Conservation (phyloP, 1,140 invertebrate species). For the Lucilia sericata region DNA sequence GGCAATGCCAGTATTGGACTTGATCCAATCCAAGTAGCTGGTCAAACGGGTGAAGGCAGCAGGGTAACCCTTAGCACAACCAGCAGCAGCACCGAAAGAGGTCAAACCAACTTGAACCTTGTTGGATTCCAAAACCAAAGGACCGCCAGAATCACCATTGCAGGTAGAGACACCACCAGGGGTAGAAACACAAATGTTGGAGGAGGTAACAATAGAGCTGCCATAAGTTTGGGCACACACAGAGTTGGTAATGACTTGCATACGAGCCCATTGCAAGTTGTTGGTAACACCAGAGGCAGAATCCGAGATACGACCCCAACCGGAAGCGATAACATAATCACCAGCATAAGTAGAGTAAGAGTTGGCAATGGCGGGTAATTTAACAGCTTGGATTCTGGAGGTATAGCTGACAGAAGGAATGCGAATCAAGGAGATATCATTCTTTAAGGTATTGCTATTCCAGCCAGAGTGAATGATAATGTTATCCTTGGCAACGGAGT, state of each 20-base stretch:
- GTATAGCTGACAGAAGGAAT: conserved; percentile 50
- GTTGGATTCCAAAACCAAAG: conserved; percentile 59
- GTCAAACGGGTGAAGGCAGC: conserved; percentile 72
- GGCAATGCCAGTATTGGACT: conserved; percentile 57
- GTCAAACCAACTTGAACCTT: conserved; percentile 69
- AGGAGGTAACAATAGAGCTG: conserved; percentile 44
- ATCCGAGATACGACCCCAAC: conserved; percentile 58
- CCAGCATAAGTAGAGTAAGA: conserved; percentile 57
- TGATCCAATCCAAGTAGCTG: conserved; percentile 71
- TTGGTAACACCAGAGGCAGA: neutral
- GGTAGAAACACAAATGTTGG: conserved; percentile 59
- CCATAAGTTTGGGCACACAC: conserved; percentile 47
- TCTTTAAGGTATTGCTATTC: conserved; percentile 49
- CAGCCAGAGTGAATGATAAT: conserved; percentile 44
- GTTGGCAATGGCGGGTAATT: conserved; percentile 51
- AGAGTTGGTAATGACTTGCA: conserved; percentile 51
- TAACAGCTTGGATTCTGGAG: conserved; percentile 47
- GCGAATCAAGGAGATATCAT: conserved; percentile 61
- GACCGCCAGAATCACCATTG: conserved; percentile 70
- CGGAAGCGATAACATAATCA: conserved; percentile 53
- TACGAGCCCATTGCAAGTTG: conserved; percentile 47
- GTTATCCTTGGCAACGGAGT: conserved; percentile 22
- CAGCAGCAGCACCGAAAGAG: conserved; percentile 70
- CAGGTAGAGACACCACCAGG: conserved; percentile 57
- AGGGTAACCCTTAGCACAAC: conserved; percentile 70